Conservation (phyloP, 2,888 invertebrate genomes). For the Hirtodrosophila cameraria region DNA sequence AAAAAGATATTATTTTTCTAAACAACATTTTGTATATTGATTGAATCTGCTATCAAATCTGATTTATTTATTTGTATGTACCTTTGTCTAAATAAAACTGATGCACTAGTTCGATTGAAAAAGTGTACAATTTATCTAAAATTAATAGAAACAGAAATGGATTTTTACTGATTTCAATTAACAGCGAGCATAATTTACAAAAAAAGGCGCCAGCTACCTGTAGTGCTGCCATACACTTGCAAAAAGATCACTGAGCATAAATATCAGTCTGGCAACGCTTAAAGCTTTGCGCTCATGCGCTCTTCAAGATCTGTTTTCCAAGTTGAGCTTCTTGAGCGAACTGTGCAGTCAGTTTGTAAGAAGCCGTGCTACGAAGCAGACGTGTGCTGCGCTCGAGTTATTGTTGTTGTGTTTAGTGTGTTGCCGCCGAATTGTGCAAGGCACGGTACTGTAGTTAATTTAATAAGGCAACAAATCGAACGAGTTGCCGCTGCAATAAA, state of each 20-base stretch:
- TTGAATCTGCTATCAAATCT: too few species aligned
- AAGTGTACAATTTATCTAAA: too few species aligned
- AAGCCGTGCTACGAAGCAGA: constrained; percentile 26
- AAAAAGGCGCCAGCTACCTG: neutral
- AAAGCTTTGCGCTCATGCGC: constrained; percentile 4
- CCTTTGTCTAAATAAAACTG: too few species aligned
- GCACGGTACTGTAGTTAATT: constrained; percentile 44
- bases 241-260: neutral
- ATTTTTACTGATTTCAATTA: too few species aligned
- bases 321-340: constrained; percentile 29
- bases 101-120: too few species aligned
- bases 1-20: too few species aligned
- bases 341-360: constrained; percentile 25
- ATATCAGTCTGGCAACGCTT: neutral
- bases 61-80: too few species aligned
- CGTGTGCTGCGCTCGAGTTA: constrained; percentile 33
- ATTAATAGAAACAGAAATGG: too few species aligned
- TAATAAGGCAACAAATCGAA: constrained; percentile 9
- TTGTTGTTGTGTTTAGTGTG: constrained; percentile 15
- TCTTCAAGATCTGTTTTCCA: neutral
- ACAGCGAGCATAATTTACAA: too few species aligned
- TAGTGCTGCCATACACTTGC: constrained; percentile 12
- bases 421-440: constrained; percentile 49
- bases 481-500: constrained; percentile 41
- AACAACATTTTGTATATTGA: too few species aligned